These are phyloP conservation scores for Gerris lacustris DNA, from an alignment of 2,888 invertebrate genomes.

Conservation along the genomic window DNA sequence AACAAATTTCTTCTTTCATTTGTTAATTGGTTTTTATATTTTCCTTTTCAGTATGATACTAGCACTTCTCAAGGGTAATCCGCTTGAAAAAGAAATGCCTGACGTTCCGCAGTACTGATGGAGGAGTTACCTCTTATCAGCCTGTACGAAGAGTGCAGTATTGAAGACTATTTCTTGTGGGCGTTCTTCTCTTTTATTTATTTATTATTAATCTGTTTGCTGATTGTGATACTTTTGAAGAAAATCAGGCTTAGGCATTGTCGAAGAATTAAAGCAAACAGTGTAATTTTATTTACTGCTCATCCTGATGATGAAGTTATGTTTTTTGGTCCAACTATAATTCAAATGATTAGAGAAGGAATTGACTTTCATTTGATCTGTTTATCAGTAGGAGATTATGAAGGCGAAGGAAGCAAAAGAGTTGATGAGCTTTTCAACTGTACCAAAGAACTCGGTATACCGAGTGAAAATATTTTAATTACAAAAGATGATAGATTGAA, in stretches of 20 bases:
- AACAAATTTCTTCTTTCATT: no score
- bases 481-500: constrained; percentile 52
- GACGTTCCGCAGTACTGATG: constrained; percentile 51
- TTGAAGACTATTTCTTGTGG: not conserved
- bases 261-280: constrained; percentile 14
- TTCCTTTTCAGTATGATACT: constrained; percentile 52
- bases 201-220: not conserved
- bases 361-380: constrained; percentile 69
- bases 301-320: constrained; percentile 99
- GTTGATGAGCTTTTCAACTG: constrained; percentile 71
- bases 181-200: not conserved
- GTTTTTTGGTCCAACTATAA: constrained; percentile 91
- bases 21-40: no score
- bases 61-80: constrained; percentile 66
- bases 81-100: constrained; percentile 53
- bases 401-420: constrained; percentile 50
- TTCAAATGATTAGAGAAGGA: constrained; percentile 50
- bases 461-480: constrained; percentile 57
- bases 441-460: constrained; percentile 66
- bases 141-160: not conserved
- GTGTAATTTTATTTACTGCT: constrained; percentile 73
- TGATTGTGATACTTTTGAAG: not conserved
- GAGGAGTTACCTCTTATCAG: constrained; percentile 15
- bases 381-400: constrained; percentile 69
- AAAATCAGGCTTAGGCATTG: not conserved